Evolutionary conservation across 2,113 vertebrate species (phyloP).

Genomic region (Chauna torquata): DNA sequence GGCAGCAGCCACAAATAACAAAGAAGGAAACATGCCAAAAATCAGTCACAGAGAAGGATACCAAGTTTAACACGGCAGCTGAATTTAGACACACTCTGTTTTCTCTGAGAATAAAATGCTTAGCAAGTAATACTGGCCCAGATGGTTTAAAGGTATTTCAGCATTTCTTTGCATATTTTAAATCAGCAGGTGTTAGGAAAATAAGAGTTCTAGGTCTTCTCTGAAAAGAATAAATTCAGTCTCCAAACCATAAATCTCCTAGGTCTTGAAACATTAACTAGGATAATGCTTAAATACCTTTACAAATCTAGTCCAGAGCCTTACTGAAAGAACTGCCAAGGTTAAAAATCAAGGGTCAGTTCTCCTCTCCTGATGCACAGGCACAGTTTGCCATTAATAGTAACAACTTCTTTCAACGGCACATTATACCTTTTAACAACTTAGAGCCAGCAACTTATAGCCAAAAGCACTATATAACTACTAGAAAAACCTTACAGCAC

Average conservation of each 20-base stretch:
- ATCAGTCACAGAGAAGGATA: slow-evolving; percentile 75
- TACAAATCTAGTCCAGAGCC: slow-evolving; percentile 10
- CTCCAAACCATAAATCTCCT: neutral
- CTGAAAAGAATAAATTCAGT: slow-evolving; percentile 20
- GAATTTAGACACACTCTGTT: slow-evolving; percentile 8
- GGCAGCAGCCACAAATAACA: slow-evolving; percentile 81
- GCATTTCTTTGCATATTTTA: slow-evolving; percentile 27
- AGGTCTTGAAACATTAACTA: neutral
- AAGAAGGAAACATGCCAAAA: slow-evolving; percentile 87
- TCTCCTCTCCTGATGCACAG: slow-evolving; percentile 23
- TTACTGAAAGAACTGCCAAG: slow-evolving; percentile 17
- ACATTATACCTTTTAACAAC: neutral
- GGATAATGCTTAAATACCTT: slow-evolving; percentile 55
- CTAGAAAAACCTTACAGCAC: neutral
- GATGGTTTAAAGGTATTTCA: slow-evolving; percentile 27
- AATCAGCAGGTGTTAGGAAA: neutral
- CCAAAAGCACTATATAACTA: neutral
- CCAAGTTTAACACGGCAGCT: slow-evolving; percentile 65
- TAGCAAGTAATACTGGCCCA: slow-evolving; percentile 4
- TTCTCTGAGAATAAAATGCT: slow-evolving; percentile 35
- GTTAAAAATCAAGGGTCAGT: slow-evolving; percentile 31
- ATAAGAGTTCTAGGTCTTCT: neutral
- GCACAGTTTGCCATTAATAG: neutral
- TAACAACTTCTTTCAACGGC: neutral
- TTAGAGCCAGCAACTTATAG: neutral